Evolutionary conservation across 2,113 vertebrate species (phyloP), one percentile per base, ranked within the genome.

Genomic region (Dolichotis patagonum): DNA sequence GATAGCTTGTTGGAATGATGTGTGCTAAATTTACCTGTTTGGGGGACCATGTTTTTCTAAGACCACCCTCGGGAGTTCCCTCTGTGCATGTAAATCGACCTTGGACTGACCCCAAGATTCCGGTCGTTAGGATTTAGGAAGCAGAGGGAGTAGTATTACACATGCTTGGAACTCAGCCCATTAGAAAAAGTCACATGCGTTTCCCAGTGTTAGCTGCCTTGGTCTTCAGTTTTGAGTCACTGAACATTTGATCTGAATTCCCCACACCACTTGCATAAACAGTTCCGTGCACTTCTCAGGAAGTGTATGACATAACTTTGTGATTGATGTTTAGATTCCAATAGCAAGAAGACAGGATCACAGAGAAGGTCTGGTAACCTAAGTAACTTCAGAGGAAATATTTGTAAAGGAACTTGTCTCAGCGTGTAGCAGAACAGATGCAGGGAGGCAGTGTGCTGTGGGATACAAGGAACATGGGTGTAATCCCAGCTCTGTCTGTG

Each of bases 191-290:
- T 19, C 32, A 52, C 93, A 49, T 85, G 84, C 0, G 0, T 93
- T 62, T 90, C 80, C 56, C 75, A 71, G 62, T 22, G 78, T 78
- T 85, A 41, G 67, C 43, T 0, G 22, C 67, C 92, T 97, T 86
- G 95, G 20, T 95, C 96, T 97, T 92, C 19, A 77, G 58, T 77
- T 88, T 92, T 92, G 83, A 67, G 11, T 93, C 46, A 90, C 75
- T 97, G 67, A 85, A 38, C 92, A 83, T 94, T 97, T 95, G 96
- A 96, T 91, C 80, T 82, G 84, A 93, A 77, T 88, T 97, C 67
- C 87, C 80, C 88, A 91, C 41, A 90, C 60, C 46, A 20, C 95
- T 93, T 97, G 56, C 38, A 89, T 83, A 96, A 97, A 54, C n/a
- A 94, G 63, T 96, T 96, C 88, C 28, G 52, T 94, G 87, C 90